Percentiles rank a stretch among this genome's conserved stretches.
These are phyloP conservation scores for Hypotaenidia philippensis DNA, from an alignment of 2,797 vertebrate genomes.

Conservation along the genomic window DNA sequence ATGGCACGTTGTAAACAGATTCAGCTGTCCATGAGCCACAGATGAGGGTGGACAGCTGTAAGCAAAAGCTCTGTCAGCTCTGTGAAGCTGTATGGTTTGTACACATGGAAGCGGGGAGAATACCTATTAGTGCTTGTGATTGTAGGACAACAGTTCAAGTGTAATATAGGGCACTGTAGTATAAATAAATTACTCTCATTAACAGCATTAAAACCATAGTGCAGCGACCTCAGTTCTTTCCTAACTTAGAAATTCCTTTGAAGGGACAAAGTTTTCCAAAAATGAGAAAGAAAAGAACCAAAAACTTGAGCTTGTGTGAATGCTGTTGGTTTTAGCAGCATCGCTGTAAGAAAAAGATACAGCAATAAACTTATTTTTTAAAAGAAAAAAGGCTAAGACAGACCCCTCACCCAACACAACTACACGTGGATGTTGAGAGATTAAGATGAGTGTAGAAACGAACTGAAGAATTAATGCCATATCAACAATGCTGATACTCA, in stretches of 20 bases:
- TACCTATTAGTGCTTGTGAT: not conserved
- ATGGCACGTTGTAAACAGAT: not conserved
- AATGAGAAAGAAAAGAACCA: not conserved
- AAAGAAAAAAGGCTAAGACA: not conserved
- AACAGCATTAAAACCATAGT: not conserved
- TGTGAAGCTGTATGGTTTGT: not conserved
- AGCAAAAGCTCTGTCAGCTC: not conserved
- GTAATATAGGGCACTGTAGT: too few species aligned
- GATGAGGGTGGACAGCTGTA: not conserved
- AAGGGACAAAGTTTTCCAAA: not conserved
- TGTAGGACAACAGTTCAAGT: not conserved
- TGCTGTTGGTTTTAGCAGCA: not conserved
- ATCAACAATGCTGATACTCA: not conserved
- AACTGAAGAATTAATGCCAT: not conserved
- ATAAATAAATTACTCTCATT: not conserved
- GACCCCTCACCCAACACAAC: accelerated
- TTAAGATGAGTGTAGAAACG: not conserved
- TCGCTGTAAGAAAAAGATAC: not conserved
- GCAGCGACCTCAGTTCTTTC: not conserved
- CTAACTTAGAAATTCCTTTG: too few species aligned
- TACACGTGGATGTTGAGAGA: not conserved
- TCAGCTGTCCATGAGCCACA: not conserved
- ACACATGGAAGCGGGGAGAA: not conserved
- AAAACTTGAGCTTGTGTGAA: accelerated
- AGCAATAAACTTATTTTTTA: not conserved